Base-by-base conservation (phyloP, 2,888 invertebrate species). In the Megaustenia siamemsis region DNA sequence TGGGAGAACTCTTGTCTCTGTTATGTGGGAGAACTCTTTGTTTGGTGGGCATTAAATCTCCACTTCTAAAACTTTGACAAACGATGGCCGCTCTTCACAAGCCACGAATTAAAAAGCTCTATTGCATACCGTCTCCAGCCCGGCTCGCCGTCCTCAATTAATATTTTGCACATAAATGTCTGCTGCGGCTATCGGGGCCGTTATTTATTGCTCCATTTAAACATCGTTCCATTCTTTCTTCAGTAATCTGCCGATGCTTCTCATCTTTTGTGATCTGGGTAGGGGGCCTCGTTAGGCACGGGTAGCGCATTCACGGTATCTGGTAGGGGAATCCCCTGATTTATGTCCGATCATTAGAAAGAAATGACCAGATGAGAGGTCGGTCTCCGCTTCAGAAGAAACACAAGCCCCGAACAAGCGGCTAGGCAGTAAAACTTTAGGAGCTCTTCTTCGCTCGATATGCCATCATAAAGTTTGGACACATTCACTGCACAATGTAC, bases 151-250 rank as follows among this genome's bases (percentile, higher is more conserved):
- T 66, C 45, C 35, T 78, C 35, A 60, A 63, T 43, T 66, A 40
- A 79, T 79, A 79, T 69, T 80, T 80, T 80, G 68, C 80, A 68
- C 80, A 80, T 80, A 80, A 80, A 80, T 69, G 68, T 80, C 69
- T 32, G 32, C 35, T 53, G 53, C 79, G 45, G 35, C 69, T 10
- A 53, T 68, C 2, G 35, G 28, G 68, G 0, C 35, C 21, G 68
- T 80, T 80, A 80, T 80, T 80, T 80, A 80, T 80, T 80, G 53
- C 80, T 28, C 80, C 35, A 28, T 53, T 49, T 35, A 80, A 80
- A 45, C 49, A 69, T 49, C 80, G 49, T 32, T 38, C 49, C n/a
- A 49, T 68, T 80, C 80, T 69, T 43, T 32, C 49, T 40, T 40
- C 78, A 28, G 60, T 78, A 78, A 78, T 78, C 78, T 63, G n/a